These are phyloP conservation scores for Platichthys flesus DNA, from an alignment of 2,113 vertebrate species.

Conservation along the genomic window DNA sequence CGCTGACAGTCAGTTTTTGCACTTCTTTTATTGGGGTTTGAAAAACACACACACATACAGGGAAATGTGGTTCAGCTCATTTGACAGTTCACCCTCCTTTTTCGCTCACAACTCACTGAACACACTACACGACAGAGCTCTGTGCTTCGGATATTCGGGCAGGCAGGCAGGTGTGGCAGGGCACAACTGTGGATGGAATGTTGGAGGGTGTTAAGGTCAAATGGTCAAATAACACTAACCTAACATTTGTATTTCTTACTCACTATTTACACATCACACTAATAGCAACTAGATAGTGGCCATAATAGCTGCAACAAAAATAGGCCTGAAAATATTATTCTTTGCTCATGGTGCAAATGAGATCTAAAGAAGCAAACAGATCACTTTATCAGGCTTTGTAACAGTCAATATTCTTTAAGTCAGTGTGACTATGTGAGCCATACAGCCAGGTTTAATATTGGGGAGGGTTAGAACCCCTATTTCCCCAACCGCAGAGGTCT, in stretches of 20 bases:
- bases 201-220: not conserved
- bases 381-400: too few relatives aligned
- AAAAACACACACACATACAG: not conserved
- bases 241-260: not conserved
- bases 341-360: not conserved
- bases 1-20: slow-evolving; percentile 19
- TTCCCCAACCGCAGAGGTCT: slow-evolving; percentile 1
- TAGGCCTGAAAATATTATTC: not conserved
- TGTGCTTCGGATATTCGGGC: too few relatives aligned
- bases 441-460: too few relatives aligned
- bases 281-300: not conserved
- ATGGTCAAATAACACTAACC: not conserved
- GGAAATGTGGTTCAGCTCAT: too few relatives aligned
- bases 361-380: not conserved
- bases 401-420: too few relatives aligned
- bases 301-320: not conserved
- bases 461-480: too few relatives aligned
- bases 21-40: not conserved
- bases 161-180: too few relatives aligned
- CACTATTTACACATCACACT: not conserved
- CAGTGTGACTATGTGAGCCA: too few relatives aligned
- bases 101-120: too few relatives aligned
- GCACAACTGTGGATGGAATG: not conserved
- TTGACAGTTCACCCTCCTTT: too few relatives aligned
- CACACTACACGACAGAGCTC: too few relatives aligned